Base-by-base conservation (phyloP, 2,888 invertebrate species). In the Sphaerophoria rueppellii region DNA sequence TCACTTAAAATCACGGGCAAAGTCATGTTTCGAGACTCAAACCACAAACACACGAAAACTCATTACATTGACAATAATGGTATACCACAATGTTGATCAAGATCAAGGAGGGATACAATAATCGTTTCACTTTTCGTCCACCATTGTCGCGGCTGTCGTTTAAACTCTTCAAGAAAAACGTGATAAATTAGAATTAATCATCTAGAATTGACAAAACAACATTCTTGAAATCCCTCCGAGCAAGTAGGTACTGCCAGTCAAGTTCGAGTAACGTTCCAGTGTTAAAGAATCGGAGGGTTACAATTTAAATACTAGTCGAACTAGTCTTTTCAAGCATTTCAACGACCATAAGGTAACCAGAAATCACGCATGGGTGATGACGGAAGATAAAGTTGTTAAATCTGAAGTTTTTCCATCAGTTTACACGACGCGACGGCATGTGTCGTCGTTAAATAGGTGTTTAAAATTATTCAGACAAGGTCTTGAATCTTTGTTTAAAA, bases 181-280 rank as follows among this genome's bases (percentile, higher is more conserved):
- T 73, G 73, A 73, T 73, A 55, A 63, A 70, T 55, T 63, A 54
- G 61, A 70, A 70, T 70, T 63, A 77, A 77, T 70, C 65, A 65
- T 65, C 65, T 50, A 65, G 65, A 65, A 65, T 50, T 65, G 35
- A 50, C 6, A 16, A 37, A 11, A 65, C 65, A 50, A 16, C 65
- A 65, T 65, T 65, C 65, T 65, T 65, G 50, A 50, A 65, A 65
- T 65, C 50, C 35, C 50, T 65, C 50, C 12, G 60, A 35, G 4
- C 5, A 6, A 2, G 14, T 0, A 16, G 5, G 14, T 1, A 2
- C 14, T 4, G 11, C 0, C 32, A 24, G 2, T 14, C 5, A 2
- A 6, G 24, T 12, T 40, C 40, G 40, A 43, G 43, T 6, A 24
- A 24, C 24, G 43, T 43, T 43, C 9, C 43, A 43, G 32, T 34